Conservation (phyloP, 2,797 vertebrate genomes). For the Galago senegalensis region DNA sequence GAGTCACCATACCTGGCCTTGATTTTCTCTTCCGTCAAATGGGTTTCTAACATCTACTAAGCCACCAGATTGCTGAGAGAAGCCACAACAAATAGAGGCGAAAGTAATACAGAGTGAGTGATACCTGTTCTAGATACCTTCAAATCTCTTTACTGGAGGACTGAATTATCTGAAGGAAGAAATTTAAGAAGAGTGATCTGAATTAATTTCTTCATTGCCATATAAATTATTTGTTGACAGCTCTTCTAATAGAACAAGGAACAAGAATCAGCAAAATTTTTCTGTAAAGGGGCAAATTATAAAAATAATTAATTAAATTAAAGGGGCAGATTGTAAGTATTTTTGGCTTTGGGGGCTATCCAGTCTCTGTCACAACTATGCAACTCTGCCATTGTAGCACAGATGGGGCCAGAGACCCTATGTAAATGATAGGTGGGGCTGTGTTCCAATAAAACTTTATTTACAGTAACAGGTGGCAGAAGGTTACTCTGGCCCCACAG, state of each 20-base stretch:
- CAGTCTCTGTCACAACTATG: background rate
- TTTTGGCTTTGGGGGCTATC: background rate
- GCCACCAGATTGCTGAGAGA: background rate
- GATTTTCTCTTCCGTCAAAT: background rate
- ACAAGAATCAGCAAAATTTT: background rate
- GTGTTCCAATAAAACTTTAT: slow-evolving; percentile 58
- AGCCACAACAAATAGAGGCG: background rate
- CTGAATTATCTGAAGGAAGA: background rate
- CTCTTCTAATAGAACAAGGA: background rate
- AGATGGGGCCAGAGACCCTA: background rate
- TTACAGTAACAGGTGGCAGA: background rate
- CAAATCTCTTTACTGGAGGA: background rate
- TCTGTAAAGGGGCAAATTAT: background rate
- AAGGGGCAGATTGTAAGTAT: background rate
- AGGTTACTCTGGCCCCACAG: fast-evolving
- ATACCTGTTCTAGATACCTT: background rate
- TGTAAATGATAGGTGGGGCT: background rate
- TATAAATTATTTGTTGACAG: background rate
- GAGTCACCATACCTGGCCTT: background rate
- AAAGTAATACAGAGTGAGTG: background rate
- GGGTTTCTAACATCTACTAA: background rate
- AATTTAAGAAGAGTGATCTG: background rate
- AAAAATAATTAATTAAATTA: background rate
- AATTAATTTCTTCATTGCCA: background rate
- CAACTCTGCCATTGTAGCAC: background rate